Evolutionary conservation across 2,888 invertebrate genomes (phyloP), one percentile per base, ranked within the genome.

Genomic region (Ferdinandea cuprea): DNA sequence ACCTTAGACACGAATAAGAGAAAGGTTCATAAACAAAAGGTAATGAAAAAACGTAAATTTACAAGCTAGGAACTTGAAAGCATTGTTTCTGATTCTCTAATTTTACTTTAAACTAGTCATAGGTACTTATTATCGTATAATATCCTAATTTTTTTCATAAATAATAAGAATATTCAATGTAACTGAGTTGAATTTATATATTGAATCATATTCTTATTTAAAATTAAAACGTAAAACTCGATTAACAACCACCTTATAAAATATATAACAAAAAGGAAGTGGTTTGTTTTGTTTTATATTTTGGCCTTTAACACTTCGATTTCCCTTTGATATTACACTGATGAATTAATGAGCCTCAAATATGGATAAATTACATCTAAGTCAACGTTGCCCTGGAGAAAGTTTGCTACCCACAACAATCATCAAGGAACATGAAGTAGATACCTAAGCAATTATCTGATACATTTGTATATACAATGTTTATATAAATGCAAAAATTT

Each of bases 71-170:
- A 40, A 15, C 15, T 40, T 40, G 37, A 37, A 40, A 15, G 15
- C 40, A 15, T 42, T 42, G 42, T 42, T 42, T 42, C 42, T 42
- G 42, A 42, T 42, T 42, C 42, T 42, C 19, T 42, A 42, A 42
- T 42, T 9, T 9, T 42, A 42, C 42, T 42, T 42, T 42, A 42
- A 42, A 19, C 19, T 19, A 42, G 19, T 42, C 42, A 42, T 42
- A 42, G n/a, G n/a, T n/a, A n/a, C 42, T 42, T 42, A 42, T 42
- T 17, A 42, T 42, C 42, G 19, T 42, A 42, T 42, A 42, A 19
- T 17, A 19, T 42, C 17, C 1, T 42, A n/a, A 17, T 8, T 42
- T 17, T 17, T 42, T 42, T 17, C 5, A n/a, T 2, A 19, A 42
- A 42, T 3, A 42, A 15, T 42, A 42, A 19, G 15, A 42, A 19